Evolutionary conservation across 2,888 invertebrate species (phyloP).

Genomic region (Helobdella robusta): DNA sequence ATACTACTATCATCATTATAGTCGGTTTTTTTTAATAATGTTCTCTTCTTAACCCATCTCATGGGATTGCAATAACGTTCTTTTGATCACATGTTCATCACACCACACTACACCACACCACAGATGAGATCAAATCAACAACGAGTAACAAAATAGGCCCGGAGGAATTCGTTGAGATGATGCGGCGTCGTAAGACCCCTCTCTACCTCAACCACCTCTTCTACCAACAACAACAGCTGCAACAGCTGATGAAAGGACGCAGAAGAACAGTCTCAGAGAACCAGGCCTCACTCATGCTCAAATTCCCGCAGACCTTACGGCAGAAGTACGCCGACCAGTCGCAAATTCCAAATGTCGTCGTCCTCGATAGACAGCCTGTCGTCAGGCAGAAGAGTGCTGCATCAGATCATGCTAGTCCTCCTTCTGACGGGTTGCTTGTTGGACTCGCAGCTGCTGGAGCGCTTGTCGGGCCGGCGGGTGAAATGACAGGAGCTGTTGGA

Average conservation of each 20-base stretch:
- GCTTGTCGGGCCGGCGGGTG: too few relatives aligned
- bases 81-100: neutral
- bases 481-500: too few relatives aligned
- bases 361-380: neutral
- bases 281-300: constrained; percentile 5
- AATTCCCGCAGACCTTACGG: neutral
- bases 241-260: too few relatives aligned
- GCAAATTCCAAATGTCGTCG: too few relatives aligned
- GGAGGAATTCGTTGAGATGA: constrained; percentile 19
- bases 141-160: constrained; percentile 14
- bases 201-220: neutral
- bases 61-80: constrained; percentile 1
- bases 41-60: neutral
- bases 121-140: neutral
- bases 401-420: too few relatives aligned
- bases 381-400: too few relatives aligned
- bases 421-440: too few relatives aligned
- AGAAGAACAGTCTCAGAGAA: constrained; percentile 24
- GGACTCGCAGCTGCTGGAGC: too few relatives aligned
- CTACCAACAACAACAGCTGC: neutral
- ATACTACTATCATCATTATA: too few relatives aligned
- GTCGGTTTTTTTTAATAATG: too few relatives aligned
- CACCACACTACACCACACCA: neutral
- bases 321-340: neutral
- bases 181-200: too few relatives aligned